phyloP scores from a whole-genome alignment of 1,140 invertebrate species.

The Pseudomyrmex cubaensis region DNA sequence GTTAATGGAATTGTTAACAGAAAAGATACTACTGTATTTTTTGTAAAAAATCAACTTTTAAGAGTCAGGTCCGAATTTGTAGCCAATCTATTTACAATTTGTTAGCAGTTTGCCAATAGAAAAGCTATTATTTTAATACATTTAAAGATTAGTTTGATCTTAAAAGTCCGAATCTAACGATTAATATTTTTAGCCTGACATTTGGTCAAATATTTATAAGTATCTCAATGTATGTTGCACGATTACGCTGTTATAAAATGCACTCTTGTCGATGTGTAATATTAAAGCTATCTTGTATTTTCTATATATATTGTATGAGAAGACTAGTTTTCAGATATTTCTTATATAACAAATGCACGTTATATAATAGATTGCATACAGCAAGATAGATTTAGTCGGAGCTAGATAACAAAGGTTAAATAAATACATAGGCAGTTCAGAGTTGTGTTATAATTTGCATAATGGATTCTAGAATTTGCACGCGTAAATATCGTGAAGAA shows the following conservation, averaged over 20 bases:
- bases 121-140: too few relatives aligned
- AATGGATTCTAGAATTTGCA: background rate
- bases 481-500: conserved; percentile 5
- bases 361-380: too few relatives aligned
- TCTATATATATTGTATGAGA: too few relatives aligned
- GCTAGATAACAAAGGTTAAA: background rate
- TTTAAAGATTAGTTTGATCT: too few relatives aligned
- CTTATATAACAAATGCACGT: background rate
- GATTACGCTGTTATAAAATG: conserved; percentile 13
- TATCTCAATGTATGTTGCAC: conserved; percentile 11
- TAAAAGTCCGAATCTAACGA: too few relatives aligned
- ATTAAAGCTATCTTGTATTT: background rate
- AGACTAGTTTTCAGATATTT: background rate
- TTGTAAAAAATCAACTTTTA: too few relatives aligned
- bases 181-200: too few relatives aligned
- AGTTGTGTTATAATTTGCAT: conserved; percentile 11
- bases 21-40: too few relatives aligned
- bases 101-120: too few relatives aligned
- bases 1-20: too few relatives aligned
- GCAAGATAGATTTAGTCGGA: background rate
- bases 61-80: too few relatives aligned
- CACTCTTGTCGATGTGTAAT: background rate
- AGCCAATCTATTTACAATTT: too few relatives aligned
- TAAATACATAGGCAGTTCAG: background rate
- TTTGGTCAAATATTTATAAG: background rate